A percentile compares a stretch with the other conserved stretches of the same genome.
phyloP scores from a whole-genome alignment of 2,888 invertebrate genomes.

The Apamea anceps region DNA sequence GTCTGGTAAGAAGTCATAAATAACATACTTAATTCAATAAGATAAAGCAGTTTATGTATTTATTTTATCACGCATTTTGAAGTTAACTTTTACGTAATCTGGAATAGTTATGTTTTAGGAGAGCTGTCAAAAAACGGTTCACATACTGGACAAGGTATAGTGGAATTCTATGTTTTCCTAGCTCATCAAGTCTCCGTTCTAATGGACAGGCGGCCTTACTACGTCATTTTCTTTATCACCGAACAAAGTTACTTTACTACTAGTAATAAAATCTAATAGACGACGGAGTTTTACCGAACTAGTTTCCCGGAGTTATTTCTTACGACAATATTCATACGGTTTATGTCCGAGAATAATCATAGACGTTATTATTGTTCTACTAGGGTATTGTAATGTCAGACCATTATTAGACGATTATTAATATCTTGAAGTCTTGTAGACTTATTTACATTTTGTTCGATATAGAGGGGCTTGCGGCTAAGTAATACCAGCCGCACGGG shows the following conservation, averaged over 20 bases:
- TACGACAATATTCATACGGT: slow-evolving; percentile 2
- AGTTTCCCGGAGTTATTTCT: slow-evolving; percentile 3
- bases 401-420: slow-evolving; percentile 15
- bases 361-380: slow-evolving; percentile 23
- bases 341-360: slow-evolving; percentile 38
- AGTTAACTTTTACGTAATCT: no score
- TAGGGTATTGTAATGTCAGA: not conserved
- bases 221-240: slow-evolving; percentile 26
- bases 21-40: no score
- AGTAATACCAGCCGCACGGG: no score
- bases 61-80: no score
- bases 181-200: not conserved
- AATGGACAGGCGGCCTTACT: not conserved
- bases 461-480: not conserved
- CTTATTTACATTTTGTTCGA: not conserved
- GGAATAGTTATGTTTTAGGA: no score
- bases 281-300: slow-evolving; percentile 14
- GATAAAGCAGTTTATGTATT: no score
- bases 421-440: not conserved
- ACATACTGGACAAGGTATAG: no score
- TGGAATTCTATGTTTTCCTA: not conserved
- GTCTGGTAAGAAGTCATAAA: no score
- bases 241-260: slow-evolving; percentile 15
- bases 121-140: no score
- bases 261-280: slow-evolving; percentile 44